Percentiles rank a stretch among this genome's conserved stretches.
Evolutionary conservation across 2,113 vertebrate genomes (phyloP).

Genomic region (Probosciger aterrimus): DNA sequence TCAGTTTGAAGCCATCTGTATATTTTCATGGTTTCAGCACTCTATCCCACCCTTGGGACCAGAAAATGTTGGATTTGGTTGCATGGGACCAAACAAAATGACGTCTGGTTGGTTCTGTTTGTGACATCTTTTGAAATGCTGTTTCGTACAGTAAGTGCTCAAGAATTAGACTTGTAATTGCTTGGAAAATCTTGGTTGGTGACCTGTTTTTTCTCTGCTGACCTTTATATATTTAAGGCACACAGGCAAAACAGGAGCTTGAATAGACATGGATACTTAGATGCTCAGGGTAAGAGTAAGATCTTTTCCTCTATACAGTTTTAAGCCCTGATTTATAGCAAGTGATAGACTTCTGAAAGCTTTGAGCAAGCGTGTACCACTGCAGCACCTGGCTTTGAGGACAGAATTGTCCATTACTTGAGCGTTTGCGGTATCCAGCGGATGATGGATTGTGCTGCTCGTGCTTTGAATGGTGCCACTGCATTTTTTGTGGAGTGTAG

Average conservation of each 20-base stretch:
- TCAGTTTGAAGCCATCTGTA: neutral
- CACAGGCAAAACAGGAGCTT: neutral
- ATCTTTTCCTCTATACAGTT: neutral
- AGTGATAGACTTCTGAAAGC: neutral
- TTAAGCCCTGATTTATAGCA: neutral
- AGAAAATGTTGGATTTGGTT: neutral
- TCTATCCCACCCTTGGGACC: neutral
- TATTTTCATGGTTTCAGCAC: neutral
- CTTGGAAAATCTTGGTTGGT: neutral
- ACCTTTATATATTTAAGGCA: neutral
- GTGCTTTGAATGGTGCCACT: slow-evolving; percentile 22
- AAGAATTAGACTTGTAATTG: neutral
- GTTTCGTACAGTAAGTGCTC: neutral
- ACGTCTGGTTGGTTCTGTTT: neutral
- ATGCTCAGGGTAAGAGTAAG: neutral
- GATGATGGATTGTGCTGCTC: slow-evolving; percentile 4
- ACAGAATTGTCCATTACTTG: neutral
- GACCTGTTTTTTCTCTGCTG: neutral
- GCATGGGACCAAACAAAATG: neutral
- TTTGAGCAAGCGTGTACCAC: neutral
- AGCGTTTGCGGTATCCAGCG: neutral
- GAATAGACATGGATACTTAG: neutral
- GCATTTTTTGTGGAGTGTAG: slow-evolving; percentile 38
- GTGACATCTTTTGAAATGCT: neutral
- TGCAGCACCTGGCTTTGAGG: neutral